These are phyloP conservation scores for Strigamia crassipes DNA, from an alignment of 2,888 invertebrate species.

Conservation along the genomic window DNA sequence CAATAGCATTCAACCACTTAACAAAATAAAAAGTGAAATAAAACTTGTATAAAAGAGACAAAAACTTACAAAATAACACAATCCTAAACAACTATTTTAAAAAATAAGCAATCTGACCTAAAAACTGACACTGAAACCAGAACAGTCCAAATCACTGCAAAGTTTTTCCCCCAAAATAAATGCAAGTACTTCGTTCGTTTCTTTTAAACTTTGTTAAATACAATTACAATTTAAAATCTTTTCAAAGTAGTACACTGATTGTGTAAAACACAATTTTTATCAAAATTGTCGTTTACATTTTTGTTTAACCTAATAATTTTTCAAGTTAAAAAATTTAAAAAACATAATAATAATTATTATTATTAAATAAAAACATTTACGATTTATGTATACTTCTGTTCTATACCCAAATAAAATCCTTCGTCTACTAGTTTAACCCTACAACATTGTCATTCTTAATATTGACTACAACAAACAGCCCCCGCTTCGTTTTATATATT, in stretches of 20 bases:
- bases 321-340: neutral
- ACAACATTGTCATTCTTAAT: neutral
- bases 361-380: conserved; percentile 2
- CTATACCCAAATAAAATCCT: neutral
- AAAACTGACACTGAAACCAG: conserved; percentile 29
- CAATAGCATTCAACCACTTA: conserved; percentile 2
- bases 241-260: neutral
- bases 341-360: neutral
- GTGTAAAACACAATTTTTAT: conserved; percentile 15
- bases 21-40: conserved; percentile 2
- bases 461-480: neutral
- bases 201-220: neutral
- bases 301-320: neutral
- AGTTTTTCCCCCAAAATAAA: conserved; percentile 1
- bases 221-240: neutral
- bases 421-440: neutral
- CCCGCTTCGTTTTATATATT: neutral
- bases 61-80: conserved; percentile 9
- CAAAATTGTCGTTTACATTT: neutral
- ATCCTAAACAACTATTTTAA: neutral
- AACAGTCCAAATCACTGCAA: conserved; percentile 42
- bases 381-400: neutral
- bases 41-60: conserved; percentile 11
- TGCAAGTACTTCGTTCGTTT: neutral
- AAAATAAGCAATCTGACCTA: neutral